Evolutionary conservation across 2,113 vertebrate genomes (phyloP), one percentile per base, ranked within the genome.

Genomic region (Blennius ocellaris): DNA sequence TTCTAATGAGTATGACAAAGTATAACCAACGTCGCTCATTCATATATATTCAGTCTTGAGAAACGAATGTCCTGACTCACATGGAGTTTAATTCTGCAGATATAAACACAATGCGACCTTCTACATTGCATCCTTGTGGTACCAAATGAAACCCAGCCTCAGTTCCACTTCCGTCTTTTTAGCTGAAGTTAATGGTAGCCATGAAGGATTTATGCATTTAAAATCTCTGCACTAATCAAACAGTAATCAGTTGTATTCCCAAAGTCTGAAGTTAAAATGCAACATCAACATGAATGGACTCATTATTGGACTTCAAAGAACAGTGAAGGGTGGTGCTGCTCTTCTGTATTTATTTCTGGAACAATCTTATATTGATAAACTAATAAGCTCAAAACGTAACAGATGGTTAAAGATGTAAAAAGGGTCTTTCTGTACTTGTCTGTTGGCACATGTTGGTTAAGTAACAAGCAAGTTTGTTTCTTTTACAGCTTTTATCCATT

Each of bases 101-200:
- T 64, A 6, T 12, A 36, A 38, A 57, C 12, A 14, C 9, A 16
- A 50, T 37, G 16, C 15, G 41, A 12, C 10, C 63, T 15, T 36
- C n/a, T 43, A 11, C 62, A 41, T 49, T 38, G 12, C 1, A 1
- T 52, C 44, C 39, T 54, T 60, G 40, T 41, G 1, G 8, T 3
- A 11, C 6, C 10, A 55, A 21, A 69, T 44, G 40, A 72, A 59
- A 41, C 14, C 5, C 9, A 2, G 56, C 59, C 73, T 83, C 52
- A 73, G 5, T 58, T 78, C 36, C 41, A 53, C 5, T 67, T 69
- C 7, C 10, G 17, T 21, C 11, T 45, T 12, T 30, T 30, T 56
- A 45, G 41, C 16, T 15, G 9, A 69, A 73, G 39, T 59, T 17
- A 17, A 6, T 45, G 37, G 60, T 11, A 62, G 30, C 14, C 16